Evolutionary conservation across 2,113 vertebrate species (phyloP), one percentile per base, ranked within the genome.

Genomic region (Pandion haliaetus): DNA sequence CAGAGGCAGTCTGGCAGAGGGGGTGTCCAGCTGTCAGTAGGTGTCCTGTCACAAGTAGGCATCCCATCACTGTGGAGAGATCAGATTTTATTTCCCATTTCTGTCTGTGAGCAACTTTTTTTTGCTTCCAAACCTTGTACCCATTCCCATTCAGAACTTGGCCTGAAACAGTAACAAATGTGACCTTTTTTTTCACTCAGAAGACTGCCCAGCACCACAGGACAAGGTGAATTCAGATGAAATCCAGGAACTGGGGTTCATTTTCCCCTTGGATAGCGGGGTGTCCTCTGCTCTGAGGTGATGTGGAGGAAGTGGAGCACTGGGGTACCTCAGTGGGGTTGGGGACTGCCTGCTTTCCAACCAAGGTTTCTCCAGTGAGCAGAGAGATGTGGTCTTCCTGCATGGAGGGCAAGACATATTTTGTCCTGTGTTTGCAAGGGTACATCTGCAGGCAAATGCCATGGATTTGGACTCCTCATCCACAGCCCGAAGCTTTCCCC

Each of bases 21-120:
- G 21, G 21, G 23, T 40, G 20, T 83, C 76, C 91, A 88, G 71
- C 67, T 95, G 49, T 58, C 88, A 82, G 79, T 29, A 86, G 81
- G 86, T 88, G 76, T 88, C 57, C 78, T 84, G 73, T 79, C 82
- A 67, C 0, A 3, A 45, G 17, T 54, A 72, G 52, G 15, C 79
- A 69, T 61, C 82, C 42, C 2, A 0, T 71, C 67, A 73, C 0
- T 0, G 58, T 42, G 32, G 34, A 88, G 71, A 88, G 71, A 86
- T 88, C 54, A 38, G 50, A 70, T 86, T 90, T 66, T 70, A n/a
- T 71, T 94, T 78, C 65, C 80, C 38, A 8, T 45, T 84, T 79
- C 88, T 54, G 71, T 86, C 45, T 58, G 69, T 8, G 4, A 93
- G 24, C 25, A 88, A n/a, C 45, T 12, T n/a, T 17, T 17, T 40